phyloP scores from a whole-genome alignment of 2,113 vertebrate species.

The Chionomys nivalis region DNA sequence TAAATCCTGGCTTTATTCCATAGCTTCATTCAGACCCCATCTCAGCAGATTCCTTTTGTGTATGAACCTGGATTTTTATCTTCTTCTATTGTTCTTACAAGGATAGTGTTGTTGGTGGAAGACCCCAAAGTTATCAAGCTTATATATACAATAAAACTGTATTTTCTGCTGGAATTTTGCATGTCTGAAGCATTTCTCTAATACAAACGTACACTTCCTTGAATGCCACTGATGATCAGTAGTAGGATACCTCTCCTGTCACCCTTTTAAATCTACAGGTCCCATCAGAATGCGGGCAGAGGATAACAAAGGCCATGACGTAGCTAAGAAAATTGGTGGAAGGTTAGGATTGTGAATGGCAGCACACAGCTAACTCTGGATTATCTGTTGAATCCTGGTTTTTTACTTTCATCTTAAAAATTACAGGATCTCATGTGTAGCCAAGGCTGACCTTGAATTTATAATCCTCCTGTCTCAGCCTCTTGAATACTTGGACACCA shows the following conservation, averaged over 20 bases:
- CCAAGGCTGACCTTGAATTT: not conserved
- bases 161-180: constrained; percentile 32
- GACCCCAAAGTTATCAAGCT: not conserved
- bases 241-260: not conserved
- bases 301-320: not conserved
- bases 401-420: not conserved
- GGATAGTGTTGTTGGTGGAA: not conserved
- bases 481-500: not conserved
- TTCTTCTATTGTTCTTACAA: not conserved
- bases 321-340: constrained; percentile 1
- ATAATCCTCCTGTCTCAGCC: not conserved
- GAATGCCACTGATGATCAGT: constrained; percentile 7
- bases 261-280: not conserved
- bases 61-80: not conserved
- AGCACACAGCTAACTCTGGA: not conserved
- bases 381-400: not conserved
- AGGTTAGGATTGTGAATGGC: not conserved
- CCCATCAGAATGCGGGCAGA: not conserved
- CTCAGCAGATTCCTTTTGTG: not conserved
- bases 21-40: not conserved
- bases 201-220: not conserved
- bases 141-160: not conserved
- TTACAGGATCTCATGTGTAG: not conserved
- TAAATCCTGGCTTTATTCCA: not conserved
- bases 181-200: not conserved